Evolutionary conservation across 2,888 invertebrate species (phyloP).

Genomic region (Geophilus truncorum): DNA sequence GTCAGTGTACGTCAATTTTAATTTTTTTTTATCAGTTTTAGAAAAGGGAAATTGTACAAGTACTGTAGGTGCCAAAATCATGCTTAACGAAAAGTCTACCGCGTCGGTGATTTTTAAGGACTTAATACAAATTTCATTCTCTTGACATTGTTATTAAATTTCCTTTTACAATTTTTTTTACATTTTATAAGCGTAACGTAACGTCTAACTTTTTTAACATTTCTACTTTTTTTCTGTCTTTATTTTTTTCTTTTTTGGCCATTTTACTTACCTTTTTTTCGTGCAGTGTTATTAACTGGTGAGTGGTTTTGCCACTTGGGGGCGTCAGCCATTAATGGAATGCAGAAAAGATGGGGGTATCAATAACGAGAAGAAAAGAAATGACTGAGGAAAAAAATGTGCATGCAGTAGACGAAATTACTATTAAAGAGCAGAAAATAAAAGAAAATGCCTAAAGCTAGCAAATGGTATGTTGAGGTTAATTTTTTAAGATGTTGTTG

Average conservation of each 20-base stretch:
- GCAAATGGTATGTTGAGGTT: neutral
- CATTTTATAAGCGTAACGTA: neutral
- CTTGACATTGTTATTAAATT: neutral
- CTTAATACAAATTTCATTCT: conserved; percentile 17
- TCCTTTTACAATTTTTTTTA: neutral
- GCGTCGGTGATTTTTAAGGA: neutral
- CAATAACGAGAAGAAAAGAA: neutral
- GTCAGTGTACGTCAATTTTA: neutral
- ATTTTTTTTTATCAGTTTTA: too few species aligned
- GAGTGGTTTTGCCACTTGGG: conserved; percentile 25
- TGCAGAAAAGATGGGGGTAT: conserved; percentile 11
- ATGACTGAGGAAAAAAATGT: neutral
- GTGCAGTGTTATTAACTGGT: neutral
- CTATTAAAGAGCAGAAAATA: neutral
- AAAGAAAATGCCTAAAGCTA: neutral
- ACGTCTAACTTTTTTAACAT: neutral
- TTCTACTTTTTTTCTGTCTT: neutral
- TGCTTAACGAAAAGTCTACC: neutral
- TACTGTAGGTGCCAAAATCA: neutral
- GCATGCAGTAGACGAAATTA: neutral
- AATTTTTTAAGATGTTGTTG: neutral
- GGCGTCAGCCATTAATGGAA: conserved; percentile 18
- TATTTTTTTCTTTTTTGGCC: neutral
- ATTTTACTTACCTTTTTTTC: neutral
- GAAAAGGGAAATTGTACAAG: too few species aligned